Conservation (phyloP, 2,797 vertebrate species). For the Sciaenops ocellatus region DNA sequence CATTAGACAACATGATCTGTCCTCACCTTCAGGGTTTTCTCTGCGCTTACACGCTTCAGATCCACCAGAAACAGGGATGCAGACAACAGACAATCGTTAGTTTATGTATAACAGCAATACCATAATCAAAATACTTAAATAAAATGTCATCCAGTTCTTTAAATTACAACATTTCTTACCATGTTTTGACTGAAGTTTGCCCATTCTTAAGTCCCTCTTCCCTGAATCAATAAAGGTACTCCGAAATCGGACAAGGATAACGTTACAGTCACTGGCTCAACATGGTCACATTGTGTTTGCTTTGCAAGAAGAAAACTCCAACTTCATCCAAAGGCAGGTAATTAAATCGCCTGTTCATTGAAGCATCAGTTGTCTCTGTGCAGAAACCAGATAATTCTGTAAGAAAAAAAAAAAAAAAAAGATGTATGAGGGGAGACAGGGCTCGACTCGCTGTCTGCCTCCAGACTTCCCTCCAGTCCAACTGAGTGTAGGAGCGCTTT, state of each 20-base stretch:
- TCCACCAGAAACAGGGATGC: slow-evolving; percentile 44
- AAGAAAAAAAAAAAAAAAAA: not conserved
- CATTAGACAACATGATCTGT: not conserved
- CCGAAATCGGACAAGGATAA: slow-evolving; percentile 70
- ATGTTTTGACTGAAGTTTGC: slow-evolving; percentile 90
- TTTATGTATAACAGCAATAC: not conserved
- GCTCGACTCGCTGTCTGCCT: slow-evolving; percentile 17
- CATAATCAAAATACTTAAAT: not conserved
- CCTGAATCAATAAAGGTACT: slow-evolving; percentile 67
- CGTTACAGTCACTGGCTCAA: slow-evolving; percentile 58
- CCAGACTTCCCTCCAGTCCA: slow-evolving; percentile 23
- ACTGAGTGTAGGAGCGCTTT: slow-evolving; percentile 52
- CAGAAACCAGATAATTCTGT: not conserved
- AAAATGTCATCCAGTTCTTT: not conserved
- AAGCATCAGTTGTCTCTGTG: slow-evolving; percentile 19
- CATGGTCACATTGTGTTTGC: slow-evolving; percentile 81
- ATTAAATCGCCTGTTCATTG: slow-evolving; percentile 54
- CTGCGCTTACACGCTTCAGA: slow-evolving; percentile 85
- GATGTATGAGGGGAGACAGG: slow-evolving; percentile 13
- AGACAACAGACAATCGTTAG: slow-evolving; percentile 56
- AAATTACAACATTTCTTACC: slow-evolving; percentile 73
- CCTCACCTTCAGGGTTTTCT: slow-evolving; percentile 91
- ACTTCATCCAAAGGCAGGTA: slow-evolving; percentile 66
- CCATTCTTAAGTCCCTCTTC: slow-evolving; percentile 79
- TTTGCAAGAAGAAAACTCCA: slow-evolving; percentile 65